phyloP scores from a whole-genome alignment of 2,888 invertebrate species.

The Scaptomyza cyrtandrae region DNA sequence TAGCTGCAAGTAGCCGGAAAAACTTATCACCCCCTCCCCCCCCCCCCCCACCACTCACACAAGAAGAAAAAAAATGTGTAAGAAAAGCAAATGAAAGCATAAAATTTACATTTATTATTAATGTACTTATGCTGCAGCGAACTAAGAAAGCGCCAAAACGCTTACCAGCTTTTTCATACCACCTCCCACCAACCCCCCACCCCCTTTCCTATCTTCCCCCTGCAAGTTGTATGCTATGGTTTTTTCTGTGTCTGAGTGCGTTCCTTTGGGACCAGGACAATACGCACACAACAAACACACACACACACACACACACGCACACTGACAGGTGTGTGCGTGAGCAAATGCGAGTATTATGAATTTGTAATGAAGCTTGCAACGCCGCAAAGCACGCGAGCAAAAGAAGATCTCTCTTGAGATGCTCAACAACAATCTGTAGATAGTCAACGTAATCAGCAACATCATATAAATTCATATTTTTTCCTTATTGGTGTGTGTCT shows the following conservation, averaged over 20 bases:
- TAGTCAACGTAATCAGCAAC: slow-evolving; percentile 41
- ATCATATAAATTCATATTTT: slow-evolving; percentile 45
- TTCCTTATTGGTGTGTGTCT: slow-evolving; percentile 12
- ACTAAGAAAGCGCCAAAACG: slow-evolving; percentile 16
- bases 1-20: slow-evolving; percentile 55
- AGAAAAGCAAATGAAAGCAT: slow-evolving; percentile 10
- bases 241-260: slow-evolving; percentile 36
- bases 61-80: slow-evolving; percentile 15
- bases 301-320: slow-evolving; percentile 8
- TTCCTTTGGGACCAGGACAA: slow-evolving; percentile 13
- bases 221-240: slow-evolving; percentile 55
- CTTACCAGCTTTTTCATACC: background rate
- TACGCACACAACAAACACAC: slow-evolving; percentile 7
- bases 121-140: slow-evolving; percentile 61
- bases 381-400: slow-evolving; percentile 14
- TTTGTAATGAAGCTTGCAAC: slow-evolving; percentile 58
- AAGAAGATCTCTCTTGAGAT: slow-evolving; percentile 21
- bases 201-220: background rate
- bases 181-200: background rate
- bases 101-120: slow-evolving; percentile 79
- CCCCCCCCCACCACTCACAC: slow-evolving; percentile 4
- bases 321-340: slow-evolving; percentile 15
- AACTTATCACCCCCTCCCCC: slow-evolving; percentile 12
- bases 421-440: slow-evolving; percentile 41
- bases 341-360: slow-evolving; percentile 58